Percentiles rank a stretch among this genome's conserved stretches.
phyloP scores from a whole-genome alignment of 2,888 invertebrate species.

The Thera britannica region DNA sequence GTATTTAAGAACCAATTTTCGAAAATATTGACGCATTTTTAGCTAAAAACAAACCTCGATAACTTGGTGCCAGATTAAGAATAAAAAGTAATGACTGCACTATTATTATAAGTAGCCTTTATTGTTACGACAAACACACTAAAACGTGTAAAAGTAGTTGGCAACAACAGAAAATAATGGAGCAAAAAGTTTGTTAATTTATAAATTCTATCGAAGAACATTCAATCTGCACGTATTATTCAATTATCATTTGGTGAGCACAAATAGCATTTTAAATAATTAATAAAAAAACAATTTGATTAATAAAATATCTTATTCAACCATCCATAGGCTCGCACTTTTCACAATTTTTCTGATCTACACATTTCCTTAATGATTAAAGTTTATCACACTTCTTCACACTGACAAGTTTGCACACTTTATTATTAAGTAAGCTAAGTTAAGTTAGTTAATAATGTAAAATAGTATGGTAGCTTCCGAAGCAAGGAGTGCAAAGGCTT shows the following conservation, averaged over 20 bases:
- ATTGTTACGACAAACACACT: background rate
- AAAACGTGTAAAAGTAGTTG: background rate
- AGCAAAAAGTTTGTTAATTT: background rate
- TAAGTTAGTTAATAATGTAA: conserved; percentile 25
- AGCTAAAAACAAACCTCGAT: too few relatives aligned
- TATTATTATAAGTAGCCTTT: too few relatives aligned
- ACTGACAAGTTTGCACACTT: background rate
- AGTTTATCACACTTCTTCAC: background rate
- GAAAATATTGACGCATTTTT: too few relatives aligned
- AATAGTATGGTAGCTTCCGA: conserved; percentile 29
- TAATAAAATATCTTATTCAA: background rate
- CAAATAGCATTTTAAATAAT: background rate
- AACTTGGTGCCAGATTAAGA: too few relatives aligned
- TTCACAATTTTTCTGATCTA: background rate
- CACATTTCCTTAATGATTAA: background rate
- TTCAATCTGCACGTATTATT: background rate
- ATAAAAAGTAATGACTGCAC: too few relatives aligned
- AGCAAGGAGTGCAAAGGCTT: conserved; percentile 24
- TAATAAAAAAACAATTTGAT: background rate
- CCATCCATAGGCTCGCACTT: background rate
- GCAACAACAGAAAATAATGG: background rate
- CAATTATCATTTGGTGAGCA: background rate
- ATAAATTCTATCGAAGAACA: background rate
- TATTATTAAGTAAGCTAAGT: too few relatives aligned
- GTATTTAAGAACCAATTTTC: too few relatives aligned